Base-by-base conservation (phyloP, 2,888 invertebrate genomes). In the Platerodrilus igneus region DNA sequence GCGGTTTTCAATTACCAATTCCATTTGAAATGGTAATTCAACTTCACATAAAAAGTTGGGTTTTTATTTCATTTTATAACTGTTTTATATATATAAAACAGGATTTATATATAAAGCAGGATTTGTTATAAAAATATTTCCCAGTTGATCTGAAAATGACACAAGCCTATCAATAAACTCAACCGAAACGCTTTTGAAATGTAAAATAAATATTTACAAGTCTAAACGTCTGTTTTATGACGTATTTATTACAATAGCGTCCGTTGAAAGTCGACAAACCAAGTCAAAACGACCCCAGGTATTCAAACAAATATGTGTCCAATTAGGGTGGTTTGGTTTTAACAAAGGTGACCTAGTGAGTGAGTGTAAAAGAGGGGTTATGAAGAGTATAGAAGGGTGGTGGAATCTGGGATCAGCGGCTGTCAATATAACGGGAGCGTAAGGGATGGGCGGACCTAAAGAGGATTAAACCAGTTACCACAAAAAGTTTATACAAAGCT, bases 301-400 rank as follows among this genome's bases (percentile, higher is more conserved):
- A 60, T 55, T 57, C 53, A 52, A 52, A 50, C 52, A 56, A 51
- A 55, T 58, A 53, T 57, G 55, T 53, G 55, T 53, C 57, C 63
- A 63, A 64, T 64, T 64, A 63, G 62, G 60, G 63, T 60, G 55
- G 55, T 56, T 57, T 59, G 46, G 40, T 48, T 44, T 45, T 52
- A 59, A 62, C 62, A 64, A 63, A 57, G 62, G 60, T 62, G 61
- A 60, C 62, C 59, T 55, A 61, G 56, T 60, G 51, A 50, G 47
- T 40, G 37, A 30, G 23, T 42, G n/a, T n/a, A n/a, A n/a, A 40
- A 28, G 50, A 43, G 50, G 50, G 49, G 51, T 29, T 44, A n/a
- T 47, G 45, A 47, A 44, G 51, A 21, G 47, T 36, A 33, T 31
- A 38, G 45, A 42, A 44, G 43, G 50, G n/a, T 51, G 48, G 52